These are phyloP conservation scores for Cairina moschata DNA, from an alignment of 2,113 vertebrate species.

Conservation along the genomic window DNA sequence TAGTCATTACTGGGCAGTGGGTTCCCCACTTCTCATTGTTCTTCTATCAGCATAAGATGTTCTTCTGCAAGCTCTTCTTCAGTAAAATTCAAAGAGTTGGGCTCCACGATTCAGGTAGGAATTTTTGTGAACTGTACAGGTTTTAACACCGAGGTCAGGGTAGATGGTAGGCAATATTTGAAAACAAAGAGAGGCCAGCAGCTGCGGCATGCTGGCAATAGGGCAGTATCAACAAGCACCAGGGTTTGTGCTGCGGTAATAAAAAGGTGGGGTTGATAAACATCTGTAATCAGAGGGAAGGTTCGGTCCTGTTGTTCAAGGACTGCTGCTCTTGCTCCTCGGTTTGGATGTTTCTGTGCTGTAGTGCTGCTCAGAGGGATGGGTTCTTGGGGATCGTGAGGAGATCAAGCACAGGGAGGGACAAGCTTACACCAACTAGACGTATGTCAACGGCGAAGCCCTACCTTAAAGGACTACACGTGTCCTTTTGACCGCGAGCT, in stretches of 20 bases:
- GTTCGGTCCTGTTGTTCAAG: background rate
- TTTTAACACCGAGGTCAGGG: background rate
- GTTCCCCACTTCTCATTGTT: background rate
- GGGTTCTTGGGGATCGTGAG: too few species aligned
- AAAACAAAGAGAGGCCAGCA: background rate
- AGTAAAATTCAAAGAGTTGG: background rate
- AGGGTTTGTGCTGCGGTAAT: background rate
- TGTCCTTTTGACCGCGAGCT: background rate
- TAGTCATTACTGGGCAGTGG: rapidly evolving
- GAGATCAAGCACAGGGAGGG: background rate
- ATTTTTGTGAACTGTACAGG: background rate
- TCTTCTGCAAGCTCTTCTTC: background rate
- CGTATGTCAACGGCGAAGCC: background rate
- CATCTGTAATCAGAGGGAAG: background rate
- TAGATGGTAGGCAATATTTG: background rate
- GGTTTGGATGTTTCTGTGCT: background rate
- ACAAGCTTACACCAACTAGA: background rate
- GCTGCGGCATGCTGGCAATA: background rate
- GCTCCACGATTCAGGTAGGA: background rate
- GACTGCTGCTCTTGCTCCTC: background rate
- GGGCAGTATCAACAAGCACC: background rate
- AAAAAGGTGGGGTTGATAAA: background rate
- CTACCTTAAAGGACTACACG: background rate
- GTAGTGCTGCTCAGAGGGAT: background rate
- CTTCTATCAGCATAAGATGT: background rate